phyloP scores from a whole-genome alignment of 2,888 invertebrate species.

The Ochlodes sylvanus region DNA sequence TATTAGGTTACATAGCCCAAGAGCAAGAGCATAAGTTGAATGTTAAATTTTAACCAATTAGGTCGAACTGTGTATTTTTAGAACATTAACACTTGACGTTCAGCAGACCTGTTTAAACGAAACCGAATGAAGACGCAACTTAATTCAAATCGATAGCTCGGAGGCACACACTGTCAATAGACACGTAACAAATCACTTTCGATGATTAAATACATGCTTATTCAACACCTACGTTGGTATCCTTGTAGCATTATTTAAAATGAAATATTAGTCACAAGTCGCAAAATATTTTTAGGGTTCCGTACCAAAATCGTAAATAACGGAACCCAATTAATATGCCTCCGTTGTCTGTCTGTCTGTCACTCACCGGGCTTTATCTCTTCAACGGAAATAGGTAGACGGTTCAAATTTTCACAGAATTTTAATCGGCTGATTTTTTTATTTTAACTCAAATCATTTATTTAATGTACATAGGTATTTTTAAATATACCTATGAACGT shows the following conservation, averaged over 20 bases:
- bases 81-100: no score
- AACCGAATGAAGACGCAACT: not conserved
- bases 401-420: no score
- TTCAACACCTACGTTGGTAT: not conserved
- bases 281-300: no score
- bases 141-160: not conserved
- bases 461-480: no score
- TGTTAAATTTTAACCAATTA: not conserved
- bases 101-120: not conserved
- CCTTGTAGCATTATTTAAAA: not conserved
- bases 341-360: no score
- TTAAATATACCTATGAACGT: no score
- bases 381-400: no score
- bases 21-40: not conserved
- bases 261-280: not conserved
- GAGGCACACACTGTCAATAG: not conserved
- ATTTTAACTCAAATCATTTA: no score
- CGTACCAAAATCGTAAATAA: no score
- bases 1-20: not conserved
- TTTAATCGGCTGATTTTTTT: no score
- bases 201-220: conserved; percentile 10
- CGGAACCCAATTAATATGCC: no score
- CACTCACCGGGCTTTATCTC: no score
- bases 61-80: not conserved
- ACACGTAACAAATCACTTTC: conserved; percentile 11